phyloP scores from a whole-genome alignment of 2,888 invertebrate genomes.

The Ochropleura leucogaster region DNA sequence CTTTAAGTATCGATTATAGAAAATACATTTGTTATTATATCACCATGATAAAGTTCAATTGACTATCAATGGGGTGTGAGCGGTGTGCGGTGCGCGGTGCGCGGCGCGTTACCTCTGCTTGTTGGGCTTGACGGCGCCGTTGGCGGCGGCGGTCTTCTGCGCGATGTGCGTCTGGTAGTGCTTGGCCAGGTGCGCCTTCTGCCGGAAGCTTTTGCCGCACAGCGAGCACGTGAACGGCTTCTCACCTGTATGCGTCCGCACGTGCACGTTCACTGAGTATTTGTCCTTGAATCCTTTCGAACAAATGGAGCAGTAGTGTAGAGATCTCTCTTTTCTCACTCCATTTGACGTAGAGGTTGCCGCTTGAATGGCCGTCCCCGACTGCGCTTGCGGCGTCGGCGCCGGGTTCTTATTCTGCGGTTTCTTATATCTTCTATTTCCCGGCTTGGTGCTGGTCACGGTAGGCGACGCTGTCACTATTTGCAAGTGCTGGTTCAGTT shows the following conservation, averaged over 20 bases:
- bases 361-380: conserved; percentile 83
- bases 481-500: conserved; percentile 88
- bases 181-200: conserved; percentile 97
- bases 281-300: conserved; percentile 98
- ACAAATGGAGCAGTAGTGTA: conserved; percentile 98
- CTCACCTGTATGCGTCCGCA: conserved; percentile 99
- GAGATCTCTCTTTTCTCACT: conserved; percentile 95
- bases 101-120: conserved; percentile 86
- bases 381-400: conserved; percentile 80
- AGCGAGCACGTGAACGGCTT: conserved; percentile 98
- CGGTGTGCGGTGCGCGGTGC: conserved; percentile 65
- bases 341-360: conserved; percentile 93
- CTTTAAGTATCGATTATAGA: conserved; percentile 84
- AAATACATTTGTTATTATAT: conserved; percentile 78
- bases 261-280: conserved; percentile 99
- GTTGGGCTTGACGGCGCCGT: conserved; percentile 90
- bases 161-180: conserved; percentile 98
- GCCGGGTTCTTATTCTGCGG: conserved; percentile 89
- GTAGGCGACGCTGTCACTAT: conserved; percentile 91
- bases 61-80: conserved; percentile 78
- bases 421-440: conserved; percentile 93
- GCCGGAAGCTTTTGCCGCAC: conserved; percentile 98
- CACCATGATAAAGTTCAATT: conserved; percentile 86
- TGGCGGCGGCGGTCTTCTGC: conserved; percentile 94
- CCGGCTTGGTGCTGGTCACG: conserved; percentile 91